Base-by-base conservation (phyloP, 2,888 invertebrate species). In the Heliconius hortense region DNA sequence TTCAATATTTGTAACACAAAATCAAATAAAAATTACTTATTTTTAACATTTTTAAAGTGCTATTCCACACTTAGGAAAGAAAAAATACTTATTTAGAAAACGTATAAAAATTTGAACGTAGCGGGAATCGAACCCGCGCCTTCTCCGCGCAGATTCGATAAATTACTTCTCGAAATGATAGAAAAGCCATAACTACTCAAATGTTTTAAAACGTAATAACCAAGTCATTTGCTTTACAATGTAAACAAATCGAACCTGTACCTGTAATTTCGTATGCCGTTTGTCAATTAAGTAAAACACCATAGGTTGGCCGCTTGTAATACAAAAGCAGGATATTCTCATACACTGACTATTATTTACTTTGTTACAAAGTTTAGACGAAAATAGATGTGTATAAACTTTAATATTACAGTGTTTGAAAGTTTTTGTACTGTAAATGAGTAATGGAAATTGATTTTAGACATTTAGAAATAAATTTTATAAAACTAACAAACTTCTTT, bases 231-330 rank as follows among this genome's bases (percentile, higher is more conserved):
- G 15, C 11, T n/a, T 69, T 56, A 69, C 53, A 69, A 56, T 69
- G 69, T 69, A 56, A 69, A 5, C 53, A 56, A 69, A 69, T 69
- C n/a, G 56, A 69, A n/a, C 53, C 69, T 35, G 26, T 15, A 26
- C 60, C 60, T 56, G 31, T 56, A 69, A 69, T 69, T 69, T 69
- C 0, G 35, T 15, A 56, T 31, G 53, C 56, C n/a, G 31, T 31
- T 69, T 56, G 53, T 69, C 56, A 53, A 69, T 69, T 69, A 69
- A 69, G 2, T 31, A 68, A 68, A 26, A 43, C 67, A 48, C 63
- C 31, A n/a, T 35, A 11, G 15, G 39, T 24, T n/a, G 35, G 35
- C 4, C 35, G n/a, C 35, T 39, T 66, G 39, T 66, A 66, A 24
- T n/a, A 4, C 35, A 64, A 66, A 39, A 66, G 66, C 24, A 43